phyloP scores from a whole-genome alignment of 2,888 invertebrate genomes.

The Himalopsyche kuldschensis region DNA sequence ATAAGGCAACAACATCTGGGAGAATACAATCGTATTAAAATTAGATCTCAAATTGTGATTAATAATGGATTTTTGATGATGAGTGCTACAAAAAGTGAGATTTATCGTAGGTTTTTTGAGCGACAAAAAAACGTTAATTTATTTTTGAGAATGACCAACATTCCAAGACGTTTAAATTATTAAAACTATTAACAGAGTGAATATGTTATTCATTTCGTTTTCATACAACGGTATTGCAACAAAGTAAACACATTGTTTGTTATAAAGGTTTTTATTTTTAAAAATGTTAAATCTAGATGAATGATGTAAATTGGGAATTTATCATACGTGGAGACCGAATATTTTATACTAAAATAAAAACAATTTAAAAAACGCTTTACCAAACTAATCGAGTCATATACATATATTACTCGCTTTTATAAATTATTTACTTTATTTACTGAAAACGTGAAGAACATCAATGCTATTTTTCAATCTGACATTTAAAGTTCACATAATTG shows the following conservation, averaged over 20 bases:
- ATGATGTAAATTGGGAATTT: neutral
- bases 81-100: constrained; percentile 26
- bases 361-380: neutral
- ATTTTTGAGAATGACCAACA: neutral
- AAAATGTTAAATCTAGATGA: constrained; percentile 24
- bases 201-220: neutral
- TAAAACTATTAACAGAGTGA: neutral
- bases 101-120: constrained; percentile 24
- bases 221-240: neutral
- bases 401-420: no score
- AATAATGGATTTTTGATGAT: constrained; percentile 33
- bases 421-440: no score
- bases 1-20: constrained; percentile 49
- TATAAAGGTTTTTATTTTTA: constrained; percentile 20
- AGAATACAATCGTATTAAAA: constrained; percentile 42
- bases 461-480: no score
- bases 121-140: neutral
- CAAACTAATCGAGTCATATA: no score
- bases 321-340: neutral
- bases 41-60: constrained; percentile 55
- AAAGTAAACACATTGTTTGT: constrained; percentile 15
- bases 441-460: no score
- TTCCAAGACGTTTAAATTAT: neutral
- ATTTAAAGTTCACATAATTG: no score
- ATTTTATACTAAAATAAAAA: neutral